These are phyloP conservation scores for Cantharis rufa DNA, from an alignment of 2,888 invertebrate genomes.

Conservation along the genomic window DNA sequence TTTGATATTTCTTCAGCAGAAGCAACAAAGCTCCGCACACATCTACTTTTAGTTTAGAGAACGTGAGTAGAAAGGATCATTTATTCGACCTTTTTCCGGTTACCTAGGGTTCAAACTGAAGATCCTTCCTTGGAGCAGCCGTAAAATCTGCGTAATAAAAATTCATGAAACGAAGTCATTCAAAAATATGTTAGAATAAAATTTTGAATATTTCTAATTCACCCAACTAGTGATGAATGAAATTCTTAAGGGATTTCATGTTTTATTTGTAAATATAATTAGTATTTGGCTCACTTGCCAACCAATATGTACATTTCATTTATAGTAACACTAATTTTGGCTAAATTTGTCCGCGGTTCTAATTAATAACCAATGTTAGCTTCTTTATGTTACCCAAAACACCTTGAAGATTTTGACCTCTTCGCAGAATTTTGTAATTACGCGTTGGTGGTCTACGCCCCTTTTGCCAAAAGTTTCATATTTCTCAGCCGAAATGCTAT, in stretches of 20 bases:
- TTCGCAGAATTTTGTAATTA: slow-evolving; percentile 17
- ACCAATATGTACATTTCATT: slow-evolving; percentile 29
- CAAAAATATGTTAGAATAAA: not conserved
- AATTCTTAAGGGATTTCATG: slow-evolving; percentile 27
- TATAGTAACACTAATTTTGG: slow-evolving; percentile 27
- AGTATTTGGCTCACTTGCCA: slow-evolving; percentile 36
- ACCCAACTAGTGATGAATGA: slow-evolving; percentile 32
- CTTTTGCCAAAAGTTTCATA: slow-evolving; percentile 18
- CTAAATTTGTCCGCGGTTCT: slow-evolving; percentile 29
- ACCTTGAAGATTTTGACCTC: not conserved
- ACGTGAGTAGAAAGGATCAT: slow-evolving; percentile 38
- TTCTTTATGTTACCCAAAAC: not conserved
- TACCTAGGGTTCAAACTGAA: slow-evolving; percentile 3
- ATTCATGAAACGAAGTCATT: not conserved
- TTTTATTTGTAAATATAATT: slow-evolving; percentile 36
- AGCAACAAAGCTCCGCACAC: slow-evolving; percentile 27
- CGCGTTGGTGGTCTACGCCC: slow-evolving; percentile 8
- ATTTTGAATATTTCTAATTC: not conserved
- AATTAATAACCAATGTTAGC: slow-evolving; percentile 14
- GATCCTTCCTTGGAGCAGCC: not conserved
- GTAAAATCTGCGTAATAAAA: slow-evolving; percentile 16
- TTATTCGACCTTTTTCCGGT: slow-evolving; percentile 27
- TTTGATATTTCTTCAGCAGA: slow-evolving; percentile 30
- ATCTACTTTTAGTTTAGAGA: slow-evolving; percentile 25
- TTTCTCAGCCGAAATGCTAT: slow-evolving; percentile 21